Percentiles rank a stretch among this genome's conserved stretches.
phyloP scores from a whole-genome alignment of 2,113 vertebrate species.

The Pipra filicauda region DNA sequence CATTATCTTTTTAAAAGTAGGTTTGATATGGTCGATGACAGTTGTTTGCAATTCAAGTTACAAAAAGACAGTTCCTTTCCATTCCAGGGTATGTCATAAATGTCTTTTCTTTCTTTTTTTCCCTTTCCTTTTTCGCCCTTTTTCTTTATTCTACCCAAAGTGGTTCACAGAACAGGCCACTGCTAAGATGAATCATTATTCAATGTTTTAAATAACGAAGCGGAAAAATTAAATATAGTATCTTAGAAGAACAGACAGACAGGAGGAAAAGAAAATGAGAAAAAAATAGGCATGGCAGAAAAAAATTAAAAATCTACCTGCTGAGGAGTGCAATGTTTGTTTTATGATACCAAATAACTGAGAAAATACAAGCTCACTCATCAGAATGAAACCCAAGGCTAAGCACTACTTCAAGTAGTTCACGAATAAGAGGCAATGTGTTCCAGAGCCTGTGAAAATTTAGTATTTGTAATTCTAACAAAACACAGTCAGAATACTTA shows the following conservation, averaged over 20 bases:
- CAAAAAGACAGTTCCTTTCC: conserved; percentile 42
- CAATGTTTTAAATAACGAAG: conserved; percentile 43
- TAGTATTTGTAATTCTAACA: conserved; percentile 56
- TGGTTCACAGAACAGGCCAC: conserved; percentile 32
- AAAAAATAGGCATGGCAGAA: background rate
- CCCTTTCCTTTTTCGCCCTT: background rate
- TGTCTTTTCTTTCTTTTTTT: background rate
- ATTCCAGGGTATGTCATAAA: conserved; percentile 16
- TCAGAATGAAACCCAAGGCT: conserved; percentile 33
- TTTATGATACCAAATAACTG: conserved; percentile 41
- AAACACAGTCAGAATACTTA: conserved; percentile 24
- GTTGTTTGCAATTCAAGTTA: conserved; percentile 38
- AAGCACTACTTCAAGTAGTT: conserved; percentile 8
- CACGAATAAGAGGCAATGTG: background rate
- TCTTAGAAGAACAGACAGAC: conserved; percentile 14
- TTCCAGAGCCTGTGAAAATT: conserved; percentile 13
- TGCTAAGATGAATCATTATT: conserved; percentile 56
- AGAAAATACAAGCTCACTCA: conserved; percentile 8
- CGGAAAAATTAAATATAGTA: conserved; percentile 61
- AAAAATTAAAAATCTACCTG: conserved; percentile 42
- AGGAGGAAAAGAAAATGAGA: conserved; percentile 6
- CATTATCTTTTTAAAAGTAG: conserved; percentile 36
- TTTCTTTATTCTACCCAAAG: conserved; percentile 42
- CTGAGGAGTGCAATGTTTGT: conserved; percentile 16
- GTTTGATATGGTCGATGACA: conserved; percentile 31